A percentile compares a stretch with the other conserved stretches of the same genome.
Conservation (phyloP, 2,113 vertebrate genomes). For the Callionymus lyra region DNA sequence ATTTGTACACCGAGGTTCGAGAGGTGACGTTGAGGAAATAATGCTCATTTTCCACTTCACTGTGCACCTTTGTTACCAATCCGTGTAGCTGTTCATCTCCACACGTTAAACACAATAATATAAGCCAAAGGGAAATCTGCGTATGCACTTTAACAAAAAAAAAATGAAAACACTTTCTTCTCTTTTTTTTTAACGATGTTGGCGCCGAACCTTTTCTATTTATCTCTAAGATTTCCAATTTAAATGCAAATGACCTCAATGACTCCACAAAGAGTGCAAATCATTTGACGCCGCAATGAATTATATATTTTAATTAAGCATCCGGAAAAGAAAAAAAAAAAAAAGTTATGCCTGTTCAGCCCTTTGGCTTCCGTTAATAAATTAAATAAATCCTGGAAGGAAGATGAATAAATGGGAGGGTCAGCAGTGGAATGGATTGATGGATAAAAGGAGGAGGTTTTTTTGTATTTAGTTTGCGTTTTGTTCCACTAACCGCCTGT, state of each 20-base stretch:
- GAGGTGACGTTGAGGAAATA: too few species aligned
- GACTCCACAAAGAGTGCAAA: slow-evolving; percentile 52
- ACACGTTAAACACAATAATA: too few species aligned
- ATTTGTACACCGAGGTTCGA: too few species aligned
- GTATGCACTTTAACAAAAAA: too few species aligned
- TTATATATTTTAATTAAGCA: slow-evolving; percentile 74
- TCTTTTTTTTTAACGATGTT: not conserved
- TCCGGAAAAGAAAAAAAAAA: slow-evolving; percentile 38
- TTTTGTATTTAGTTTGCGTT: slow-evolving; percentile 42
- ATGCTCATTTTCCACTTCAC: too few species aligned
- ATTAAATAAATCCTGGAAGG: slow-evolving; percentile 56
- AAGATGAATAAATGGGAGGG: slow-evolving; percentile 20
- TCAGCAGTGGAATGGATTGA: slow-evolving; percentile 25
- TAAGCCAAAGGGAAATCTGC: too few species aligned
- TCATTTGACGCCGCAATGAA: slow-evolving; percentile 58
- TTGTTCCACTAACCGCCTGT: slow-evolving; percentile 32
- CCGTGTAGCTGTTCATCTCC: too few species aligned
- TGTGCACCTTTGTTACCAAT: too few species aligned
- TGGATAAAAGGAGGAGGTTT: slow-evolving; percentile 36
- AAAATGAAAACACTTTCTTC: too few species aligned
- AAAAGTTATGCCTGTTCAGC: slow-evolving; percentile 56
- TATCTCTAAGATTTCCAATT: slow-evolving; percentile 58
- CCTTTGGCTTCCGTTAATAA: slow-evolving; percentile 51
- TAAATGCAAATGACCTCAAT: slow-evolving; percentile 66
- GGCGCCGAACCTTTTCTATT: slow-evolving; percentile 32